phyloP scores from a whole-genome alignment of 2,888 invertebrate genomes.

The Ormyrus rosae region DNA sequence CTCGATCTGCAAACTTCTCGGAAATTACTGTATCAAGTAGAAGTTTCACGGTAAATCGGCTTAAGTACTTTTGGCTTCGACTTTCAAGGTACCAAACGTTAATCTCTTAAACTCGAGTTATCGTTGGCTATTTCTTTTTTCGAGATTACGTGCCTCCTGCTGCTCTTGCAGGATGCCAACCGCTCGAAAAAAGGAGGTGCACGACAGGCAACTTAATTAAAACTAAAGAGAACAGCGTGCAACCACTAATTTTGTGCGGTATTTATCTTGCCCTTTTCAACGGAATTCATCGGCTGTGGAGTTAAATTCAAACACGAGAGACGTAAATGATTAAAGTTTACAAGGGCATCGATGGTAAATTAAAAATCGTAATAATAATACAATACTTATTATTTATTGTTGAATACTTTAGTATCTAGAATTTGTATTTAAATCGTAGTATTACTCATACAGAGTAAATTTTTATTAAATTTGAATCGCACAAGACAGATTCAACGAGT shows the following conservation, averaged over 20 bases:
- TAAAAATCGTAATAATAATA: too few relatives aligned
- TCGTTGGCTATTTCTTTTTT: constrained; percentile 24
- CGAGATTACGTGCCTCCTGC: not conserved
- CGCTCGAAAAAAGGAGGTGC: constrained; percentile 8
- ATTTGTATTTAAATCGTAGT: too few relatives aligned
- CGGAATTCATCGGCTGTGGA: not conserved
- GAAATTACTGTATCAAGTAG: constrained; percentile 44
- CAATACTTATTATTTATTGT: too few relatives aligned
- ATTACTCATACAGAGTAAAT: too few relatives aligned
- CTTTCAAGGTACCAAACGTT: constrained; percentile 40
- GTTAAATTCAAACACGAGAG: not conserved
- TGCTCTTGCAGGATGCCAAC: not conserved
- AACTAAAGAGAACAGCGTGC: not conserved
- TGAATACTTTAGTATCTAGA: too few relatives aligned
- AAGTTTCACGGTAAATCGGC: constrained; percentile 47
- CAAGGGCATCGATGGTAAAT: too few relatives aligned
- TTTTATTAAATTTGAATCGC: too few relatives aligned
- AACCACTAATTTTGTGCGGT: not conserved
- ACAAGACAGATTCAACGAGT: too few relatives aligned
- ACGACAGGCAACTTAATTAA: constrained; percentile 11
- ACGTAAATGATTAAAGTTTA: too few relatives aligned
- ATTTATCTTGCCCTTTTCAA: not conserved
- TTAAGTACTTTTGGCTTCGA: constrained; percentile 42
- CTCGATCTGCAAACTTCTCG: constrained; percentile 30
- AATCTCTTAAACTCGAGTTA: constrained; percentile 41